Evolutionary conservation across 2,888 invertebrate genomes (phyloP).

Genomic region (Gnatocerus cornutus): DNA sequence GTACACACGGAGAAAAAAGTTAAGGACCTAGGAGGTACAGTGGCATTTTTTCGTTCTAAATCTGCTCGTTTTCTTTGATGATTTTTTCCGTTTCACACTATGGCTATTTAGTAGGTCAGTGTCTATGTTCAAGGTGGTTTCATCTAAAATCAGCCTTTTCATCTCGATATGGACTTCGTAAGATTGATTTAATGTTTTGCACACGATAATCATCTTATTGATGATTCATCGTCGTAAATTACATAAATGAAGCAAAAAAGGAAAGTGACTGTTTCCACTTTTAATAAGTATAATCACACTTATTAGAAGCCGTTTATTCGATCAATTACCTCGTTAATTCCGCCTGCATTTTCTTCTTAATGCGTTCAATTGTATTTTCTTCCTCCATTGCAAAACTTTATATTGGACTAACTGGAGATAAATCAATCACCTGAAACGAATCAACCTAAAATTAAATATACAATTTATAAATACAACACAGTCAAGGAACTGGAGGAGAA

Average conservation of each 20-base stretch:
- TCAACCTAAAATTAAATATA: slow-evolving; percentile 17
- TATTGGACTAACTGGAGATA: neutral
- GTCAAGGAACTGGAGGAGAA: slow-evolving; percentile 8
- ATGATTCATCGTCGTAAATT: slow-evolving; percentile 26
- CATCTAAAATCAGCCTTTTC: slow-evolving; percentile 33
- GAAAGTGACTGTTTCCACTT: slow-evolving; percentile 35
- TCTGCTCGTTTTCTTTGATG: neutral
- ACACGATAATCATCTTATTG: slow-evolving; percentile 13
- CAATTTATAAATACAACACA: slow-evolving; percentile 17
- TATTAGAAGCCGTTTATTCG: slow-evolving; percentile 36
- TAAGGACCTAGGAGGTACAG: neutral
- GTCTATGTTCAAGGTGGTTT: slow-evolving; percentile 37
- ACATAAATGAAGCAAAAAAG: slow-evolving; percentile 29
- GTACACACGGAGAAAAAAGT: neutral
- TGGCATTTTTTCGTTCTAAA: slow-evolving; percentile 9
- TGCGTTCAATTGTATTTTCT: slow-evolving; percentile 12
- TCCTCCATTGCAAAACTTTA: too few species aligned
- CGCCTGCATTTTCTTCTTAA: slow-evolving; percentile 19
- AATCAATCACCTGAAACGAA: slow-evolving; percentile 28
- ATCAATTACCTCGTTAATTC: slow-evolving; percentile 28
- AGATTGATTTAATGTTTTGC: slow-evolving; percentile 9
- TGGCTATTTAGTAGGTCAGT: slow-evolving; percentile 34
- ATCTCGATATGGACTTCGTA: slow-evolving; percentile 25
- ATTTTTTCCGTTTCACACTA: slow-evolving; percentile 3
- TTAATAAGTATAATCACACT: slow-evolving; percentile 7